Evolutionary conservation across 2,888 invertebrate species (phyloP).

Genomic region (Watsonalla cultraria): DNA sequence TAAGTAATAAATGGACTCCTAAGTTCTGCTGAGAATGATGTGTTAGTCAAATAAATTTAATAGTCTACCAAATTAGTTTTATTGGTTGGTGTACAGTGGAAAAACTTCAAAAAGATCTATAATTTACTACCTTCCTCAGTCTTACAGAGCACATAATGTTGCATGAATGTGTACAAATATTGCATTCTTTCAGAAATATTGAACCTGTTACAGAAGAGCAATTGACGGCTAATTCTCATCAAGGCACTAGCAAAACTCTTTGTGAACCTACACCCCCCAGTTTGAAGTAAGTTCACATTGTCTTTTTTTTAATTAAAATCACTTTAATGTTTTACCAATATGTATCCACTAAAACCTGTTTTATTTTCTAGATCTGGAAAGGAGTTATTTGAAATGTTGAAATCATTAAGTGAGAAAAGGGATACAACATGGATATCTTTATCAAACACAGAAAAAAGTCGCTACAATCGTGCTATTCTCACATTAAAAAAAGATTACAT

Average conservation of each 20-base stretch:
- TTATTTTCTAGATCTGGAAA: constrained; percentile 39
- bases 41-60: too few relatives aligned
- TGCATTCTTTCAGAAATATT: background rate
- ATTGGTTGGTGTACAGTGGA: too few relatives aligned
- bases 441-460: constrained; percentile 29
- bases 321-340: background rate
- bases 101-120: too few relatives aligned
- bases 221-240: background rate
- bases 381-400: constrained; percentile 47
- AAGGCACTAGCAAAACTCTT: background rate
- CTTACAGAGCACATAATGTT: too few relatives aligned
- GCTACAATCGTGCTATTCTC: constrained; percentile 41
- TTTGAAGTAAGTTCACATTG: constrained; percentile 25
- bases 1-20: too few relatives aligned
- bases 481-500: constrained; percentile 55
- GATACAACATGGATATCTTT: constrained; percentile 34
- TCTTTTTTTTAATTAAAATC: background rate
- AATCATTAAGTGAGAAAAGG: constrained; percentile 19
- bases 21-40: too few relatives aligned
- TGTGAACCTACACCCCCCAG: constrained; percentile 30
- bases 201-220: background rate
- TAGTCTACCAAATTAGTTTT: too few relatives aligned
- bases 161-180: too few relatives aligned
- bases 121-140: too few relatives aligned
- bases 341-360: background rate